Evolutionary conservation across 2,888 invertebrate genomes (phyloP), one percentile per base, ranked within the genome.

Genomic region (Drosophila cognata): DNA sequence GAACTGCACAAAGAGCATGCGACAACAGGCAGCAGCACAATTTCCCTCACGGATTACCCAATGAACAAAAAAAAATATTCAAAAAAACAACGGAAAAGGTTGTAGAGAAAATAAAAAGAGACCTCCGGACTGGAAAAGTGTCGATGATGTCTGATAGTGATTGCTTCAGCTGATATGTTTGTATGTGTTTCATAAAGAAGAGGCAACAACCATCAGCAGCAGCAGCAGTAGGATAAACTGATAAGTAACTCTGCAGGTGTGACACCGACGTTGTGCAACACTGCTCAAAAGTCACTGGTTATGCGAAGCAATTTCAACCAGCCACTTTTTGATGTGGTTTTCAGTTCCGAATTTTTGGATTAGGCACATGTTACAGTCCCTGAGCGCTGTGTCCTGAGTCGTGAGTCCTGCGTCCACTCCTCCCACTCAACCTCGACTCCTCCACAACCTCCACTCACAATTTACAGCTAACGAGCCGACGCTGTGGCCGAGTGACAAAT

Each of bases 401-500:
- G 8, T 38, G 29, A 43, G 33, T 18, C 3, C n/a, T 13, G 25
- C 8, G 13, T 43, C 11, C 25, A 16, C 10, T 33, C 25, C 6
- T 0, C 58, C 21, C 31, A 31, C 5, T 3, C 35, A 4, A 13
- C 21, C 18, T 18, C 5, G 2, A 21, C 55, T n/a, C n/a, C n/a
- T n/a, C n/a, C n/a, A n/a, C n/a, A n/a, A n/a, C n/a, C n/a, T n/a
- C 28, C 43, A 56, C 52, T 33, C 43, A 67, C 62, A 75, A 59
- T 53, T 50, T 36, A 56, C 35, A 69, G 75, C 65, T 70, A 61
- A 64, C 66, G 67, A 72, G 68, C 50, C 73, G 66, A 33, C 63
- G 58, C 65, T 69, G 77, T 64, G 74, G 61, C 63, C 69, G 72
- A 84, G 72, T 89, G 91, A 90, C 91, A 89, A 91, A 90, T 90